Base-by-base conservation (phyloP, 2,113 vertebrate genomes). In the Oryzias javanicus region DNA sequence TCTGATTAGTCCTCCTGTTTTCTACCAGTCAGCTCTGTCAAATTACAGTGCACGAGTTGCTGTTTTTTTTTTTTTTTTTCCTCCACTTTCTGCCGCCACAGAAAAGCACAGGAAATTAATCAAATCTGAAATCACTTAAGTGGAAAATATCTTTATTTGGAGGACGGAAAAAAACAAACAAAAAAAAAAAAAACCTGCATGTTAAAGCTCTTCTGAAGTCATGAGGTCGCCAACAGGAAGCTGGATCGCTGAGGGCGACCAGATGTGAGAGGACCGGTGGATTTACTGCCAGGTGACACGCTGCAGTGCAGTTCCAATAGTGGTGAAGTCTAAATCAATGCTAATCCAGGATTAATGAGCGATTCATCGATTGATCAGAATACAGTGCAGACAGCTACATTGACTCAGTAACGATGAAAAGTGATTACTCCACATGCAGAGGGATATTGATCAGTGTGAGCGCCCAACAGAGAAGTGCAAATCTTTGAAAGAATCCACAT, bases 321-420 rank as follows among this genome's bases (percentile, higher is more conserved):
- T 18, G 14, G 47, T 0, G 18, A 55, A 44, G 7, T 20, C 44
- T 1, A 54, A 78, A 72, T 87, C 76, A 5, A 82, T 87, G 74
- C 25, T 74, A 73, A 79, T 78, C 74, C 70, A 55, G 71, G 50
- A 82, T 80, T 79, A 76, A 82, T 47, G 77, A 64, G 60, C 45
- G 58, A 86, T 79, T 52, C 42, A 72, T 79, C 0, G 64, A 82
- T 78, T 56, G 83, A 83, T 87, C 70, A 60, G 72, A 85, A 78
- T 16, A 22, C 45, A 4, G 67, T 3, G 61, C 60, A 59, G 72
- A 82, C 58, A 19, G 63, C 17, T 25, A 2, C 35, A 85, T 81
- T 25, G 76, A 81, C 19, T 49, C 4, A 53, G 58, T 42, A 6
- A 42, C 51, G 85, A 83, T 81, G 67, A 74, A 70, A 80, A 89